Percentiles rank a stretch among this genome's conserved stretches.
phyloP scores from a whole-genome alignment of 1,140 invertebrate genomes.

The Lasaia peninsularis region DNA sequence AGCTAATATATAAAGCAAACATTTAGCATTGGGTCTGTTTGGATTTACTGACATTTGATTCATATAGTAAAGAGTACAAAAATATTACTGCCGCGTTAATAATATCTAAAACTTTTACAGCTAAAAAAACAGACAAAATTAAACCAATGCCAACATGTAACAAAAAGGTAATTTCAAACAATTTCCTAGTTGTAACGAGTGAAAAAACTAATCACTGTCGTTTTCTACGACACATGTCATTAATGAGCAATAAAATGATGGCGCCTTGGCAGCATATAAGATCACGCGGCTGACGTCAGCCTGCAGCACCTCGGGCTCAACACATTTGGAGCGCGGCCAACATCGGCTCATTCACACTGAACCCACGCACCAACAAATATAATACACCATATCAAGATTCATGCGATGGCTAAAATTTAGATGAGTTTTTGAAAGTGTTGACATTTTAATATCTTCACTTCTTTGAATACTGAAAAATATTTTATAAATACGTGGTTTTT shows the following conservation, averaged over 20 bases:
- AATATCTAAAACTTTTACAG: no score
- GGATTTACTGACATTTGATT: no score
- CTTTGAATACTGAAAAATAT: conserved; percentile 4
- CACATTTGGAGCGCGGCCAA: conserved; percentile 64
- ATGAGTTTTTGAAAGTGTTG: conserved; percentile 6
- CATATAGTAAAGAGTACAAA: no score
- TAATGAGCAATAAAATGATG: conserved; percentile 9
- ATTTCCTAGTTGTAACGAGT: conserved; percentile 12
- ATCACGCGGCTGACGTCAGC: conserved; percentile 43
- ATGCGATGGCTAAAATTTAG: conserved; percentile 1
- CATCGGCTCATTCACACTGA: conserved; percentile 66
- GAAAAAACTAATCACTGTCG: conserved; percentile 10
- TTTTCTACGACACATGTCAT: conserved; percentile 12
- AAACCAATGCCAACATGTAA: neutral
- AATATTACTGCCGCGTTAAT: no score
- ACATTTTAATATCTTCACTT: conserved; percentile 9
- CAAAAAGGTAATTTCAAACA: neutral
- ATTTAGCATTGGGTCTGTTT: no score
- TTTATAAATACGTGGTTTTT: no score
- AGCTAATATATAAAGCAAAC: no score
- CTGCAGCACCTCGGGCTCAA: conserved; percentile 29
- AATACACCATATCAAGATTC: conserved; percentile 12
- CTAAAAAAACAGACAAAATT: no score
- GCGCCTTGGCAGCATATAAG: conserved; percentile 11
- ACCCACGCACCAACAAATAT: conserved; percentile 50